phyloP scores from a whole-genome alignment of 1,140 invertebrate species.

The Habropoda laboriosa region DNA sequence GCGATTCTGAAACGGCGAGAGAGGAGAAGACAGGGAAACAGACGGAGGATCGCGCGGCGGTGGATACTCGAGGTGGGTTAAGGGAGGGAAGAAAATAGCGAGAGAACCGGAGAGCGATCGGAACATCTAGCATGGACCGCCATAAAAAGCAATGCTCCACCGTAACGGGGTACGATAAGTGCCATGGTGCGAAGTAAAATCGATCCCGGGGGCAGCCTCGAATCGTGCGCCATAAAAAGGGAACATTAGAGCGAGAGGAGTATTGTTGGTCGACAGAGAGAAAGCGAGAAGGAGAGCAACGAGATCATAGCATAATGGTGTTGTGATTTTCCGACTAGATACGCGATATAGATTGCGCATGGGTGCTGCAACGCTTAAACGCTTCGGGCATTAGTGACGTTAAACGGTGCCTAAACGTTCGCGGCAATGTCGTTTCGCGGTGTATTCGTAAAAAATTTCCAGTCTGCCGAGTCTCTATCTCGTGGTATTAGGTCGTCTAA shows the following conservation, averaged over 20 bases:
- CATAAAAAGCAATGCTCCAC: conserved; percentile 74
- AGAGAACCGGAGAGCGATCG: conserved; percentile 54
- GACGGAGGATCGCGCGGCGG: neutral
- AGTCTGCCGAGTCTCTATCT: neutral
- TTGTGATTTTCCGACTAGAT: conserved; percentile 77
- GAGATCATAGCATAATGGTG: conserved; percentile 73
- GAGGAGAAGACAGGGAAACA: neutral
- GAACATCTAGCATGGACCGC: conserved; percentile 61
- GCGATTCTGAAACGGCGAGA: neutral
- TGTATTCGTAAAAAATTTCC: neutral
- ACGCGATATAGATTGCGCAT: conserved; percentile 69
- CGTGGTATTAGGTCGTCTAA: too few species aligned
- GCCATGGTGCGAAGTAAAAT: conserved; percentile 74
- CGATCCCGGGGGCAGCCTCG: conserved; percentile 75
- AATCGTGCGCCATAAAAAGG: conserved; percentile 79
- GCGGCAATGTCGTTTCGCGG: neutral
- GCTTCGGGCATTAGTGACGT: conserved; percentile 70
- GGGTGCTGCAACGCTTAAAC: conserved; percentile 72
- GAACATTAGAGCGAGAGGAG: conserved; percentile 72
- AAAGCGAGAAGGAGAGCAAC: conserved; percentile 24
- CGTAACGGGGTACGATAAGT: conserved; percentile 76
- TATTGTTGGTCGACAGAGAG: neutral
- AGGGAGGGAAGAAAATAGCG: neutral
- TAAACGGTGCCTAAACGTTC: conserved; percentile 6
- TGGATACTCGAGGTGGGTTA: neutral